Conservation (phyloP, 2,113 vertebrate species). For the Aramus guarauna region DNA sequence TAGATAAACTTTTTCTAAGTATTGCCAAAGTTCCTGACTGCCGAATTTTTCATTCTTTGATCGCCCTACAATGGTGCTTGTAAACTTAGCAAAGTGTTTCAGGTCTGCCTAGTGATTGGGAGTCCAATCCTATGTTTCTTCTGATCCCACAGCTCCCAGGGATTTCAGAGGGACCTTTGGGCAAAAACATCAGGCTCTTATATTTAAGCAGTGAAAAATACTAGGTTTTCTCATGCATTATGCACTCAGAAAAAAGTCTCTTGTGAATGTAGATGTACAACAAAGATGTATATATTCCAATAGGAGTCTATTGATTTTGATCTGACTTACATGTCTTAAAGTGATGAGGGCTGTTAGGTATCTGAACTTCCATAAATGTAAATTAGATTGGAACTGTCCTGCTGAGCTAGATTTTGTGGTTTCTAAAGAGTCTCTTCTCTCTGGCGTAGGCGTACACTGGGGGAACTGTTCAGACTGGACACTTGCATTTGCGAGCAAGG, state of each 20-base stretch:
- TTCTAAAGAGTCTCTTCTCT: neutral
- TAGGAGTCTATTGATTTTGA: neutral
- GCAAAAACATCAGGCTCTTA: neutral
- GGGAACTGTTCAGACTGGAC: neutral
- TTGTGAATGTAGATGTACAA: neutral
- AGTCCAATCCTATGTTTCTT: neutral
- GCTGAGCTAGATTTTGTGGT: neutral
- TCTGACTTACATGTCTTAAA: neutral
- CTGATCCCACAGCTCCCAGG: neutral
- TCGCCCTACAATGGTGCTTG: accelerated
- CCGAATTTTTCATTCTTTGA: neutral
- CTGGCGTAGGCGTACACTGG: accelerated
- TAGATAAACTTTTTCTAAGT: neutral
- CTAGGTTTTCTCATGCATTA: neutral
- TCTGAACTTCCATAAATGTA: neutral
- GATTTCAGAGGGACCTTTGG: neutral
- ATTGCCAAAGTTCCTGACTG: neutral
- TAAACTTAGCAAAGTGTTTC: neutral
- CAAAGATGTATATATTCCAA: neutral
- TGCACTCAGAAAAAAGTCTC: neutral
- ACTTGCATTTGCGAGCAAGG: neutral
- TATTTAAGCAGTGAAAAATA: neutral
- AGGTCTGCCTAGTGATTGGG: neutral
- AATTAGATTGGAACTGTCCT: neutral
- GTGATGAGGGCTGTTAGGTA: neutral